These are phyloP conservation scores for Oxyruncus cristatus DNA, from an alignment of 2,113 vertebrate genomes.

Conservation along the genomic window DNA sequence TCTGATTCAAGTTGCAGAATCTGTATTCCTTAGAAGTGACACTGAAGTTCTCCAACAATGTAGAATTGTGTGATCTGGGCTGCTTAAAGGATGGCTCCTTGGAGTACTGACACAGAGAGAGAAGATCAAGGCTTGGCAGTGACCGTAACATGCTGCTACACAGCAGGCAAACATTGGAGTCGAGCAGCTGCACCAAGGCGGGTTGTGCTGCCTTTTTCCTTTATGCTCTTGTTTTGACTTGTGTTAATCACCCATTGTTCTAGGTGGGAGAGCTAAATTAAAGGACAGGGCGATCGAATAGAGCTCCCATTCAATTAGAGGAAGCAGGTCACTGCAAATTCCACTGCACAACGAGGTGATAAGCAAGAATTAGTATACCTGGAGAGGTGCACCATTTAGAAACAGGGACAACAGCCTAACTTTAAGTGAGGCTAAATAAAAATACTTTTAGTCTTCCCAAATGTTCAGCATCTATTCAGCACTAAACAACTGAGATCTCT, in stretches of 20 bases:
- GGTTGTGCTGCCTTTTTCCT: constrained; percentile 31
- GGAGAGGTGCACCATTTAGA: not conserved
- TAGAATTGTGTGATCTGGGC: not conserved
- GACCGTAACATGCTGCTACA: constrained; percentile 15
- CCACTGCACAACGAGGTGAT: not conserved
- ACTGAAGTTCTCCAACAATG: constrained; percentile 4
- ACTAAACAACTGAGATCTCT: not conserved
- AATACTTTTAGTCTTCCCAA: not conserved
- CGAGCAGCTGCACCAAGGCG: constrained; percentile 41
- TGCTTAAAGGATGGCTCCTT: constrained; percentile 3
- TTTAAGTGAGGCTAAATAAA: not conserved
- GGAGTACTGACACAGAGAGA: not conserved
- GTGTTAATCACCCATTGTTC: constrained; percentile 66
- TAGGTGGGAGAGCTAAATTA: constrained; percentile 64
- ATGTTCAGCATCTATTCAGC: not conserved
- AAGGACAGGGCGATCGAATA: not conserved
- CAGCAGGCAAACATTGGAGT: not conserved
- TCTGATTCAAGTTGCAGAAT: not conserved
- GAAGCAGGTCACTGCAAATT: constrained; percentile 33
- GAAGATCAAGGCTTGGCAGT: constrained; percentile 49
- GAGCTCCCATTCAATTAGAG: not conserved
- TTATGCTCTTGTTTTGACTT: constrained; percentile 30
- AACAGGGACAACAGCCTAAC: not conserved
- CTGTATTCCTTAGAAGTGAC: not conserved
- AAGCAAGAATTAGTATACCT: not conserved